These are phyloP conservation scores for Phrynosoma blainvillii DNA, from an alignment of 2,113 vertebrate genomes.

Conservation along the genomic window DNA sequence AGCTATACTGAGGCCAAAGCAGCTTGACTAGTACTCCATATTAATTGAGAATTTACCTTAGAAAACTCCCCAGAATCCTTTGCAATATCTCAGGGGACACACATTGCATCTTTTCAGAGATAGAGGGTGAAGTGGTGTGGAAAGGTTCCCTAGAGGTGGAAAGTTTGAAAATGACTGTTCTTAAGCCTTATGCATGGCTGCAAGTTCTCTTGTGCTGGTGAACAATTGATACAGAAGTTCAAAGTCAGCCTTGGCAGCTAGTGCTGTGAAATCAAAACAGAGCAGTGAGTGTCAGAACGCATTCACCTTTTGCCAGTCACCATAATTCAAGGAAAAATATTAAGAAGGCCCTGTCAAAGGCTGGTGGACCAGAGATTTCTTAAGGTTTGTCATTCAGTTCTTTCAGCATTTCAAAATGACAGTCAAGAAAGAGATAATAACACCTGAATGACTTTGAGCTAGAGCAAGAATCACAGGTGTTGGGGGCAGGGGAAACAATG, in stretches of 20 bases:
- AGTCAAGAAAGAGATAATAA: constrained; percentile 6
- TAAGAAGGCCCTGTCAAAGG: constrained; percentile 61
- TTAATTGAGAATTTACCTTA: background rate
- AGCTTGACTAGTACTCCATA: background rate
- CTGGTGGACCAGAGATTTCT: constrained; percentile 24
- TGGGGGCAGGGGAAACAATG: background rate
- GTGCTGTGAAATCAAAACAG: constrained; percentile 37
- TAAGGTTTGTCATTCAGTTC: constrained; percentile 50
- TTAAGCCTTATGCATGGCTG: background rate
- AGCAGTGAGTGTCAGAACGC: constrained; percentile 46
- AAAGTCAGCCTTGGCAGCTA: constrained; percentile 43
- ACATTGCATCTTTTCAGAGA: background rate
- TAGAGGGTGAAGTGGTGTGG: background rate
- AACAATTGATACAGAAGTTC: constrained; percentile 34
- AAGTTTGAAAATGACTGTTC: background rate
- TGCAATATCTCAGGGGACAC: background rate
- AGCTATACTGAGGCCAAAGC: background rate
- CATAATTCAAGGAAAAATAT: constrained; percentile 44
- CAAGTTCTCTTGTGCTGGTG: constrained; percentile 10
- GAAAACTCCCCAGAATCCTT: background rate
- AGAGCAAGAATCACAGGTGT: constrained; percentile 28
- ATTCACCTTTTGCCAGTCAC: constrained; percentile 56
- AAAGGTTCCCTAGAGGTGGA: background rate
- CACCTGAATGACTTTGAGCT: constrained; percentile 6
- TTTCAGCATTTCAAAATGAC: constrained; percentile 48